These are phyloP conservation scores for Lagenorhynchus albirostris DNA, from an alignment of 2,113 vertebrate species.

Conservation along the genomic window DNA sequence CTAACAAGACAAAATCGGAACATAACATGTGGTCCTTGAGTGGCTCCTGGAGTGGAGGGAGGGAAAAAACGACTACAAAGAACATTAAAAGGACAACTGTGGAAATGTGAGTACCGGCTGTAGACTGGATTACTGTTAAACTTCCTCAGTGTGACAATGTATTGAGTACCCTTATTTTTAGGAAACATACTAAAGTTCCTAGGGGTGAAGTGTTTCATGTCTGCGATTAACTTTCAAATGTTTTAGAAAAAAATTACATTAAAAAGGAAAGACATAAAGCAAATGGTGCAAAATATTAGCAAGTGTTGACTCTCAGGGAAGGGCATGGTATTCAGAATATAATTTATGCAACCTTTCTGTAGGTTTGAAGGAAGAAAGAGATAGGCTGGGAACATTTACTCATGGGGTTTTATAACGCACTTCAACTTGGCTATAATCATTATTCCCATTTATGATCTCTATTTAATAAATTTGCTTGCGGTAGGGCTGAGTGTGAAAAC, in stretches of 20 bases:
- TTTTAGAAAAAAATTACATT: neutral
- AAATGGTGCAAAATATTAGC: neutral
- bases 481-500: neutral
- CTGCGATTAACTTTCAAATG: neutral
- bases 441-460: neutral
- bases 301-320: neutral
- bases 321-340: neutral
- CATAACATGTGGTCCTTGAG: fast-evolving
- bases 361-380: neutral
- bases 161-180: neutral
- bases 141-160: neutral
- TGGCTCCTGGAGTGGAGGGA: neutral
- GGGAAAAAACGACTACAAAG: neutral
- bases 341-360: neutral
- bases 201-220: neutral
- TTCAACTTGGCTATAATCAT: neutral
- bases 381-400: neutral
- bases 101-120: neutral
- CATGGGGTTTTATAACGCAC: neutral
- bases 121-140: no score
- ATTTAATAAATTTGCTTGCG: neutral
- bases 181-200: neutral
- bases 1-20: neutral
- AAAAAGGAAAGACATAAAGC: neutral
- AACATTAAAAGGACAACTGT: neutral